A percentile compares a stretch with the other conserved stretches of the same genome.
phyloP scores from a whole-genome alignment of 2,888 invertebrate species.

The Schizotus pectinicornis region DNA sequence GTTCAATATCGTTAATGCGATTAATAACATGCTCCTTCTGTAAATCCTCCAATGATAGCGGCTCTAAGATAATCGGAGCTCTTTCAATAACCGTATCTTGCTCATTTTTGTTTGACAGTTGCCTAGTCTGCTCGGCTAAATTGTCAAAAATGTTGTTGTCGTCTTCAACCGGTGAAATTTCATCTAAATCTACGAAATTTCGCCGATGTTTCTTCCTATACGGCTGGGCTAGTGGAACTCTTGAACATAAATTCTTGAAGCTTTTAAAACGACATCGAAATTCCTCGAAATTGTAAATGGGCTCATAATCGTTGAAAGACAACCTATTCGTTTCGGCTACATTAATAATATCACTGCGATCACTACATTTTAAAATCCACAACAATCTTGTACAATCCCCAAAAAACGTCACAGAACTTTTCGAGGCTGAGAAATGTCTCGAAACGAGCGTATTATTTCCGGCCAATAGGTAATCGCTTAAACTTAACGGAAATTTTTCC shows the following conservation, averaged over 20 bases:
- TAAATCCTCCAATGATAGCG: constrained; percentile 61
- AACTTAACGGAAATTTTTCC: constrained; percentile 29
- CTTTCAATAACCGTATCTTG: constrained; percentile 26
- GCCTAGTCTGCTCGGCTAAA: constrained; percentile 20
- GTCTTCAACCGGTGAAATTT: constrained; percentile 52
- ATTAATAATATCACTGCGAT: constrained; percentile 17
- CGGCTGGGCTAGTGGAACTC: constrained; percentile 8
- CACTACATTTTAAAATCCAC: constrained; percentile 14
- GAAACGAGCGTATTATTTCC: constrained; percentile 33
- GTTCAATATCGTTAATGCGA: constrained; percentile 53
- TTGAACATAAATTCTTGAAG: constrained; percentile 20
- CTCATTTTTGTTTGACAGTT: constrained; percentile 6
- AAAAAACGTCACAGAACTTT: constrained; percentile 23
- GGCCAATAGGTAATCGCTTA: constrained; percentile 36
- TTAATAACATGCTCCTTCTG: constrained; percentile 48
- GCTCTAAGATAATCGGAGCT: constrained; percentile 60
- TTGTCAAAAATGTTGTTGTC: constrained; percentile 27
- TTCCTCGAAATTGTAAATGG: constrained; percentile 13
- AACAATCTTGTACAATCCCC: constrained; percentile 8
- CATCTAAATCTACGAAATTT: constrained; percentile 46
- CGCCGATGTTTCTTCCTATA: constrained; percentile 13
- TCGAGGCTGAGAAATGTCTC: neutral
- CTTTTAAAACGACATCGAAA: constrained; percentile 4
- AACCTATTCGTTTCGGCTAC: constrained; percentile 3
- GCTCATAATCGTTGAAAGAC: constrained; percentile 13